Percentiles rank a stretch among this genome's conserved stretches.
phyloP scores from a whole-genome alignment of 2,113 vertebrate species.

The Connochaetes taurinus region DNA sequence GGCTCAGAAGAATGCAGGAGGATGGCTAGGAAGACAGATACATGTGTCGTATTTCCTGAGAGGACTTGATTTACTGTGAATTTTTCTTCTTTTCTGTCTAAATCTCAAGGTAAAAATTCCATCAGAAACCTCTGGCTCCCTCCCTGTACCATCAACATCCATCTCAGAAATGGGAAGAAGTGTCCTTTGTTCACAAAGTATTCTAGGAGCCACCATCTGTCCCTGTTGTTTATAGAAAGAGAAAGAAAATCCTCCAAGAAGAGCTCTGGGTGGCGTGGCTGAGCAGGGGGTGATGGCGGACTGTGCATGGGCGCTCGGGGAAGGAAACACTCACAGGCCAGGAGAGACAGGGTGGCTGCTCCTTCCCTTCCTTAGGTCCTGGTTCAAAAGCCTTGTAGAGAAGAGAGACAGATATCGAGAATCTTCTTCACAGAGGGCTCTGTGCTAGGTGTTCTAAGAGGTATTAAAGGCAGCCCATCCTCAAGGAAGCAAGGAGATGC shows the following conservation, averaged over 20 bases:
- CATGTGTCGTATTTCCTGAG: neutral
- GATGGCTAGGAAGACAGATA: neutral
- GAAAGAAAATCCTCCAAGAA: neutral
- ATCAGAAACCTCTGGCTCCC: neutral
- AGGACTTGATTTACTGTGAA: neutral
- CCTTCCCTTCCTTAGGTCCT: neutral
- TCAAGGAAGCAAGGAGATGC: neutral
- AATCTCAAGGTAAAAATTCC: constrained; percentile 2
- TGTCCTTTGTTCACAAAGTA: neutral
- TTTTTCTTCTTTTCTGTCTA: neutral
- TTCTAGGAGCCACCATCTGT: neutral
- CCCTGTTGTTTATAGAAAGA: neutral
- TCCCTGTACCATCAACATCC: neutral
- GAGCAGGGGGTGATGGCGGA: neutral
- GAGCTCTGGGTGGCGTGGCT: neutral
- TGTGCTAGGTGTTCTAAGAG: neutral
- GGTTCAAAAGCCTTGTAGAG: neutral
- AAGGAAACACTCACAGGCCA: neutral
- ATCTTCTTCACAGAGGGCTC: neutral
- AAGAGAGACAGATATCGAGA: neutral
- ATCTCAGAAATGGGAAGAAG: neutral
- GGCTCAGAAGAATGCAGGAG: neutral
- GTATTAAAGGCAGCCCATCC: neutral
- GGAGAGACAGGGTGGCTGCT: neutral
- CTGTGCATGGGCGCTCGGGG: no score